These are phyloP conservation scores for Atlantisia rogersi DNA, from an alignment of 2,113 vertebrate species.

Conservation along the genomic window DNA sequence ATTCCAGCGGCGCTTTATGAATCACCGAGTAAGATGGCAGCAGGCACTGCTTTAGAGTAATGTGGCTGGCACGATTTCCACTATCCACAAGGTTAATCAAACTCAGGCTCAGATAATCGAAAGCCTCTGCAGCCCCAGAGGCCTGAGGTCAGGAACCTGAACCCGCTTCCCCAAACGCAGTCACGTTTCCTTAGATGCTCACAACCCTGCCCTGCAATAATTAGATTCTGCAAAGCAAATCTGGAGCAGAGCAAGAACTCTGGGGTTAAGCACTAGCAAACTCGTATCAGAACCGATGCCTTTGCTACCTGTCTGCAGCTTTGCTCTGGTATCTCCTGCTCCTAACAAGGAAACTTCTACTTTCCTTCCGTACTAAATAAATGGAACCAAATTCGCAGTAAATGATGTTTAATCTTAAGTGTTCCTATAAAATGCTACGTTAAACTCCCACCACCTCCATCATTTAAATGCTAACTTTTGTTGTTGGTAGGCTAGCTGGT, in stretches of 20 bases:
- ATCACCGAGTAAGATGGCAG: slow-evolving; percentile 56
- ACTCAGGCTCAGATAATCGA: not conserved
- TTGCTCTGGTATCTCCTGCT: not conserved
- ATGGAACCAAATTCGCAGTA: not conserved
- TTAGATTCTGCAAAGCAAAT: slow-evolving; percentile 39
- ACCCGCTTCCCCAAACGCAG: not conserved
- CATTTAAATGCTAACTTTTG: slow-evolving; percentile 13
- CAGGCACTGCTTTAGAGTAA: not conserved
- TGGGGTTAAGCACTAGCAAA: slow-evolving; percentile 54
- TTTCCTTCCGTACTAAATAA: not conserved
- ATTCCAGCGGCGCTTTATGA: slow-evolving; percentile 54
- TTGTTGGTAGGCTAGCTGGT: not conserved
- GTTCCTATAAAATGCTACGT: not conserved
- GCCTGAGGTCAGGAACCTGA: slow-evolving; percentile 6
- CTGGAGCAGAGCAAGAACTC: not conserved
- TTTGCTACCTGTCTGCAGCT: slow-evolving; percentile 4
- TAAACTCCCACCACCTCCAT: not conserved
- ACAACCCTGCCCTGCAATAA: slow-evolving; percentile 13
- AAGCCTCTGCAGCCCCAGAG: slow-evolving; percentile 29
- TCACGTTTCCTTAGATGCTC: not conserved
- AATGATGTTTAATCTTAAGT: slow-evolving; percentile 27
- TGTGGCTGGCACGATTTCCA: slow-evolving; percentile 13
- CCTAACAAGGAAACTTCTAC: not conserved
- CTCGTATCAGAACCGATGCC: slow-evolving; percentile 25
- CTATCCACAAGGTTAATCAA: slow-evolving; percentile 24